phyloP scores from a whole-genome alignment of 2,797 vertebrate genomes.

The Liasis olivaceus region DNA sequence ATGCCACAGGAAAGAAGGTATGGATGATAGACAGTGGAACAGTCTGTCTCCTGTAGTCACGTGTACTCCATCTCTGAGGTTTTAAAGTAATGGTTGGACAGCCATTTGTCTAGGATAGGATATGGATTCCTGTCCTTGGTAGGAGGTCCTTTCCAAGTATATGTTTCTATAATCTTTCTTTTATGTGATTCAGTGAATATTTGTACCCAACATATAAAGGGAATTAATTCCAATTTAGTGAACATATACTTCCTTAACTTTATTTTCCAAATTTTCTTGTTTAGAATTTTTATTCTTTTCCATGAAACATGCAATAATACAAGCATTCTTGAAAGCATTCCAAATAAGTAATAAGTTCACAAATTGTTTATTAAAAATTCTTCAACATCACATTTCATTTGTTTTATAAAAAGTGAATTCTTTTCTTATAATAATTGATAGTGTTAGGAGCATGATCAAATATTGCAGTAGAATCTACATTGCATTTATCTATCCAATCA shows the following conservation, averaged over 20 bases:
- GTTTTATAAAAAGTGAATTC: background rate
- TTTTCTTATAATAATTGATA: background rate
- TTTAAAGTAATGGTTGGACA: too few species aligned
- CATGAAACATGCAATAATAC: background rate
- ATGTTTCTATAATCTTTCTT: background rate
- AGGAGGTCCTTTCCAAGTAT: background rate
- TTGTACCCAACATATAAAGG: background rate
- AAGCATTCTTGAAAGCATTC: background rate
- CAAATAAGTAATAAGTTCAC: background rate
- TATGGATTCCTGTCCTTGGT: too few species aligned
- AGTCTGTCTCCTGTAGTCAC: too few species aligned
- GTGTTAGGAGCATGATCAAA: background rate
- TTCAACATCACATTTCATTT: background rate
- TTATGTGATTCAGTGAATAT: background rate
- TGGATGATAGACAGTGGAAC: too few species aligned
- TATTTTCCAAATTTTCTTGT: background rate
- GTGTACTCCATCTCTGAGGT: too few species aligned
- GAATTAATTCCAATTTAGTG: background rate
- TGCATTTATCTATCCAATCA: background rate
- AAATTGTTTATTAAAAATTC: background rate
- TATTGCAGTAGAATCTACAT: background rate
- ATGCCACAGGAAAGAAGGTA: too few species aligned
- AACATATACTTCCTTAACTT: background rate
- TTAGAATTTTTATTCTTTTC: background rate
- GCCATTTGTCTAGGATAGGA: too few species aligned